These are phyloP conservation scores for Amblyjoppa fuscipennis DNA, from an alignment of 2,888 invertebrate species.

Conservation along the genomic window DNA sequence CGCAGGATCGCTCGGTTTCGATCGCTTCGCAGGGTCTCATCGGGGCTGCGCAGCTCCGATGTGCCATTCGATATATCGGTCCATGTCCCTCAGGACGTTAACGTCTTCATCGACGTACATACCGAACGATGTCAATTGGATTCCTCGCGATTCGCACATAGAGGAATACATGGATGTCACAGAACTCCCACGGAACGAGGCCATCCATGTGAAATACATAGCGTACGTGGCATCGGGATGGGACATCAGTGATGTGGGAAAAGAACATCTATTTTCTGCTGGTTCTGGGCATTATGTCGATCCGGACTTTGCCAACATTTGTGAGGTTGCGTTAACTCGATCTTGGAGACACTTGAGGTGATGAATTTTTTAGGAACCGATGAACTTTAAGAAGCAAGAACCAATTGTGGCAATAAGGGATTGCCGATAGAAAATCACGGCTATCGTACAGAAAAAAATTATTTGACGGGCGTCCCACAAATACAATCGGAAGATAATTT, in stretches of 20 bases:
- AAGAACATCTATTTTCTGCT: background rate
- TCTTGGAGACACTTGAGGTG: background rate
- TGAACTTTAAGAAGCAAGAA: too few species aligned
- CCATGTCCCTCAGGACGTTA: constrained; percentile 23
- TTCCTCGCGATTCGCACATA: background rate
- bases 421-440: too few species aligned
- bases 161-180: background rate
- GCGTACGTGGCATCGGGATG: background rate
- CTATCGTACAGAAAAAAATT: too few species aligned
- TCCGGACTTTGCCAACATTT: too few species aligned
- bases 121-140: constrained; percentile 41
- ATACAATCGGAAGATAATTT: too few species aligned
- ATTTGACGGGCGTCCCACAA: too few species aligned
- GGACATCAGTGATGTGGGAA: background rate
- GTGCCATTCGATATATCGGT: constrained; percentile 4
- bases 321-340: background rate
- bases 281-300: background rate
- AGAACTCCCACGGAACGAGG: background rate
- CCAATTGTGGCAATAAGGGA: too few species aligned
- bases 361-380: background rate
- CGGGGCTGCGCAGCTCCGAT: constrained; percentile 51
- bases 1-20: constrained; percentile 73
- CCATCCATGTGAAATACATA: background rate
- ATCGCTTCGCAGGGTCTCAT: constrained; percentile 67
- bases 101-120: constrained; percentile 27